These are phyloP conservation scores for Physella acuta DNA, from an alignment of 1,140 invertebrate genomes.

Conservation along the genomic window DNA sequence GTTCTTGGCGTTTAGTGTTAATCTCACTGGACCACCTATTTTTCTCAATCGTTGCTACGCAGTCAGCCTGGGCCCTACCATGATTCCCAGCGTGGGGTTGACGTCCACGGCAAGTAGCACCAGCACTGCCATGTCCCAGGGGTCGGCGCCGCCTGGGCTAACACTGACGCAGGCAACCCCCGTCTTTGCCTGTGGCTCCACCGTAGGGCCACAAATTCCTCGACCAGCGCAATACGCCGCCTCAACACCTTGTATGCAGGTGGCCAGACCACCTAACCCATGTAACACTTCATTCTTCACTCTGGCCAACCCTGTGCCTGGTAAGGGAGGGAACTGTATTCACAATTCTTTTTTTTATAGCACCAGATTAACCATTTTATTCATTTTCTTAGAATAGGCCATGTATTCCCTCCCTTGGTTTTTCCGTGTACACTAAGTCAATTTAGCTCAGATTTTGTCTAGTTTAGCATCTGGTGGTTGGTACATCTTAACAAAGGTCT, in stretches of 20 bases:
- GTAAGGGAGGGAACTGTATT: conserved; percentile 20
- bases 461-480: too few species aligned
- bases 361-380: neutral
- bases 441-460: too few species aligned
- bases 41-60: conserved; percentile 6
- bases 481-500: too few species aligned
- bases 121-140: conserved; percentile 4
- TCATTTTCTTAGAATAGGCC: conserved; percentile 2
- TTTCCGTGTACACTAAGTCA: too few species aligned
- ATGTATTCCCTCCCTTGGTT: conserved; percentile 19
- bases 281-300: conserved; percentile 17
- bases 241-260: conserved; percentile 3
- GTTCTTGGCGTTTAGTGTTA: too few species aligned
- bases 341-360: neutral
- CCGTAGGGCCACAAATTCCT: conserved; percentile 7
- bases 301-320: conserved; percentile 13
- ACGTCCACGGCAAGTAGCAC: neutral
- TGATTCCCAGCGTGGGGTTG: conserved; percentile 10
- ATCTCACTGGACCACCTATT: neutral
- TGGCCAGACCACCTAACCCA: neutral
- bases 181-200: conserved; percentile 16
- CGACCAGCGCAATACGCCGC: conserved; percentile 2
- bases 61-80: conserved; percentile 13
- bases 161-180: conserved; percentile 2
- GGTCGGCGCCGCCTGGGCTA: neutral